Evolutionary conservation across 2,113 vertebrate species (phyloP).

Genomic region (Tragelaphus buxtoni): DNA sequence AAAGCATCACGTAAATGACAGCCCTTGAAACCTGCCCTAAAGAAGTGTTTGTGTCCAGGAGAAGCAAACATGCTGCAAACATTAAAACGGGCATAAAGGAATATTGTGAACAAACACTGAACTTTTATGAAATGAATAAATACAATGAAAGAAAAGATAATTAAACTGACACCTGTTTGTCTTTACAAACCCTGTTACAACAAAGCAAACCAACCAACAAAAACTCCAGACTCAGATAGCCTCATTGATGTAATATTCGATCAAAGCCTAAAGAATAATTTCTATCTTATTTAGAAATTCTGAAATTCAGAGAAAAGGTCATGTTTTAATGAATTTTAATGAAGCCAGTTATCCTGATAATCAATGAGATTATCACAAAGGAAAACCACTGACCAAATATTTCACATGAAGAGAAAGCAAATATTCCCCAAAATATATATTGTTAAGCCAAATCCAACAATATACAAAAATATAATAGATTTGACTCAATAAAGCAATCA

Average conservation of each 20-base stretch:
- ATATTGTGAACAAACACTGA: neutral
- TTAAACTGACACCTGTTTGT: neutral
- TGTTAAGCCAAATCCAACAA: neutral
- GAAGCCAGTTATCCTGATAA: neutral
- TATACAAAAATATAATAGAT: neutral
- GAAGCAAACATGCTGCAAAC: neutral
- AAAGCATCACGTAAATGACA: neutral
- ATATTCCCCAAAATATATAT: neutral
- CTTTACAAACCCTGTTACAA: neutral
- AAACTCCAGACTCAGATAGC: neutral
- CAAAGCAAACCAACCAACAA: neutral
- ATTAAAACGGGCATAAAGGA: neutral
- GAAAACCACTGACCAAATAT: neutral
- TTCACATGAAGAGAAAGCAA: neutral
- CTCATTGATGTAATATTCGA: neutral
- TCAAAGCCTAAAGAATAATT: neutral
- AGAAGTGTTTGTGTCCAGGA: neutral
- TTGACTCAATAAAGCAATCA: neutral
- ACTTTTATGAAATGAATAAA: neutral
- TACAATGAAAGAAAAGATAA: neutral
- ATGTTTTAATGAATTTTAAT: neutral
- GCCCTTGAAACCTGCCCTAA: neutral
- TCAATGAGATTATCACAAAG: neutral
- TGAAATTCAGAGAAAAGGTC: neutral
- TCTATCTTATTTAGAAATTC: neutral